phyloP scores from a whole-genome alignment of 2,888 invertebrate genomes.

The Sphaeridia pumilis region DNA sequence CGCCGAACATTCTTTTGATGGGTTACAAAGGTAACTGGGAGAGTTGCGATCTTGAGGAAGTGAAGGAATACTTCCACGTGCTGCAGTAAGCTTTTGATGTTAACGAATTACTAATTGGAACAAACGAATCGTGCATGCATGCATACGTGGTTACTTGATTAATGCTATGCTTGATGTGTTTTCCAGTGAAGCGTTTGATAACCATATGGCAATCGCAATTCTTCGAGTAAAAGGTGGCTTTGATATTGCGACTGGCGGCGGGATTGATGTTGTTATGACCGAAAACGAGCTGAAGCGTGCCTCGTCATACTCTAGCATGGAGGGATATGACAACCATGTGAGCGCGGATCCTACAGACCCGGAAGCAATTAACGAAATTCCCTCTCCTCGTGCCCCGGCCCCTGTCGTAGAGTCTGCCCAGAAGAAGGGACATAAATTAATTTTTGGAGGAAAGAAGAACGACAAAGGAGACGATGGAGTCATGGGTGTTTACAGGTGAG shows the following conservation, averaged over 20 bases:
- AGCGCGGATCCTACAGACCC: slow-evolving; percentile 18
- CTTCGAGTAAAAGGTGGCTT: slow-evolving; percentile 46
- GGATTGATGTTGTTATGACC: background rate
- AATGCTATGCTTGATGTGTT: too few relatives aligned
- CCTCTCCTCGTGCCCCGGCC: background rate
- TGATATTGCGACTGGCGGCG: slow-evolving; percentile 39
- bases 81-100: slow-evolving; percentile 60
- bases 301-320: background rate
- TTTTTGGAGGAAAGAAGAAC: slow-evolving; percentile 16
- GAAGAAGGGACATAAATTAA: slow-evolving; percentile 14
- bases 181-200: slow-evolving; percentile 48
- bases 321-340: slow-evolving; percentile 15
- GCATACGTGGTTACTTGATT: background rate
- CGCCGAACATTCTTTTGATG: slow-evolving; percentile 86
- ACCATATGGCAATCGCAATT: slow-evolving; percentile 46
- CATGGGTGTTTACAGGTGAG: slow-evolving; percentile 17
- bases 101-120: background rate
- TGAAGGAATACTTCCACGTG: slow-evolving; percentile 83
- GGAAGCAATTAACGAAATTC: slow-evolving; percentile 7
- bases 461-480: slow-evolving; percentile 16
- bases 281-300: background rate
- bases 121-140: background rate
- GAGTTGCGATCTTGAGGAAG: slow-evolving; percentile 56
- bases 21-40: slow-evolving; percentile 90
- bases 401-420: background rate